phyloP scores from a whole-genome alignment of 2,113 vertebrate genomes.

The Hemiscyllium ocellatum region DNA sequence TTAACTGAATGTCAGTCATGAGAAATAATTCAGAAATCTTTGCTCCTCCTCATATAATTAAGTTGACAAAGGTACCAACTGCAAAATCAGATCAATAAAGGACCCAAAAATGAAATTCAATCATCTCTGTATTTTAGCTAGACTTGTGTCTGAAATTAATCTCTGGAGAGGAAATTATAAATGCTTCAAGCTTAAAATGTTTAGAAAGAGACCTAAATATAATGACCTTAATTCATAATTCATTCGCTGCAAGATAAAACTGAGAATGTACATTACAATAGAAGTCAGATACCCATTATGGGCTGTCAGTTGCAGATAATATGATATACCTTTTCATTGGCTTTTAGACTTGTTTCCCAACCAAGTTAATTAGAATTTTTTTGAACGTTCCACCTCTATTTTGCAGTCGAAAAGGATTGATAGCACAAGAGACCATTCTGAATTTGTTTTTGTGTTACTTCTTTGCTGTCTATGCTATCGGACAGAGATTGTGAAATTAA shows the following conservation, averaged over 20 bases:
- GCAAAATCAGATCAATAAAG: slow-evolving; percentile 38
- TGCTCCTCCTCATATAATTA: slow-evolving; percentile 28
- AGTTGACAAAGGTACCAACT: slow-evolving; percentile 35
- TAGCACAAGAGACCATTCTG: background rate
- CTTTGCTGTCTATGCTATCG: background rate
- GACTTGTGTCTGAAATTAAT: slow-evolving; percentile 36
- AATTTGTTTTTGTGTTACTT: slow-evolving; percentile 12
- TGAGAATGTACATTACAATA: slow-evolving; percentile 20
- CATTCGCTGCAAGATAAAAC: slow-evolving; percentile 28
- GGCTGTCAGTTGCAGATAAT: slow-evolving; percentile 27
- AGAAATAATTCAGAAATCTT: background rate
- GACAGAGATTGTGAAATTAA: background rate
- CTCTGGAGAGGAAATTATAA: slow-evolving; percentile 37
- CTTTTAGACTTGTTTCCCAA: slow-evolving; percentile 18
- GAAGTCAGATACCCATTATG: slow-evolving; percentile 21
- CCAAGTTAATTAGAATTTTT: slow-evolving; percentile 33
- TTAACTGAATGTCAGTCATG: slow-evolving; percentile 19
- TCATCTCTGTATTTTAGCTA: slow-evolving; percentile 3
- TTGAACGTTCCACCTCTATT: background rate
- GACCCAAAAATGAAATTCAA: slow-evolving; percentile 32
- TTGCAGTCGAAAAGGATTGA: background rate
- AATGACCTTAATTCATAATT: slow-evolving; percentile 38
- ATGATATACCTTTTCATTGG: slow-evolving; percentile 17
- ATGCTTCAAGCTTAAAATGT: slow-evolving; percentile 37
- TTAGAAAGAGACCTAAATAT: slow-evolving; percentile 36